Evolutionary conservation across 2,888 invertebrate species (phyloP).

Genomic region (Trachelus iudaicus): DNA sequence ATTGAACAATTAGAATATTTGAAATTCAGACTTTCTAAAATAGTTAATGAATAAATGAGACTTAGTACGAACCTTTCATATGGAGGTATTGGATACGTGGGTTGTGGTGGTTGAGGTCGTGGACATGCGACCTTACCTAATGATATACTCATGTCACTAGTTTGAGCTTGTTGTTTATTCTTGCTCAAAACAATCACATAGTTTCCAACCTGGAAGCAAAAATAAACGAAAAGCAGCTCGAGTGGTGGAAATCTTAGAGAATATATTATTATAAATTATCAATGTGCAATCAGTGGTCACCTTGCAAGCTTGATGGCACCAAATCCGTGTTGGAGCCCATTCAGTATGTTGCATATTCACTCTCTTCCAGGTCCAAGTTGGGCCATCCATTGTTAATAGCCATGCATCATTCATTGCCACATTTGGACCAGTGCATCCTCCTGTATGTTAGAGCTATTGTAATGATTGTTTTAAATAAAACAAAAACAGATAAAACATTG

Average conservation of each 20-base stretch:
- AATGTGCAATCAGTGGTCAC: conserved; percentile 59
- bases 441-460: conserved; percentile 38
- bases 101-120: conserved; percentile 34
- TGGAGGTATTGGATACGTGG: conserved; percentile 25
- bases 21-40: background rate
- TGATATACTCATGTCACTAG: conserved; percentile 55
- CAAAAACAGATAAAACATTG: conserved; percentile 6
- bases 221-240: background rate
- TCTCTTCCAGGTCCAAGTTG: conserved; percentile 79
- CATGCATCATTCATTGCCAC: conserved; percentile 91
- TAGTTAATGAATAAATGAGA: background rate
- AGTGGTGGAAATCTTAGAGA: background rate
- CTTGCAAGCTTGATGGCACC: conserved; percentile 93
- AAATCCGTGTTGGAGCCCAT: conserved; percentile 86
- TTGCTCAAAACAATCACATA: conserved; percentile 81
- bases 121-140: conserved; percentile 48
- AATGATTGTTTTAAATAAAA: background rate
- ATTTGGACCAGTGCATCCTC: conserved; percentile 89
- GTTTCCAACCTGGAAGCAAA: conserved; percentile 71
- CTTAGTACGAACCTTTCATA: conserved; percentile 43
- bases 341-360: conserved; percentile 81
- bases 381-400: conserved; percentile 83
- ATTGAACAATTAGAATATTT: background rate
- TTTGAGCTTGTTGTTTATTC: conserved; percentile 60
- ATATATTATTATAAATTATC: conserved; percentile 6